phyloP scores from a whole-genome alignment of 2,888 invertebrate genomes.

The Tholera decimalis region DNA sequence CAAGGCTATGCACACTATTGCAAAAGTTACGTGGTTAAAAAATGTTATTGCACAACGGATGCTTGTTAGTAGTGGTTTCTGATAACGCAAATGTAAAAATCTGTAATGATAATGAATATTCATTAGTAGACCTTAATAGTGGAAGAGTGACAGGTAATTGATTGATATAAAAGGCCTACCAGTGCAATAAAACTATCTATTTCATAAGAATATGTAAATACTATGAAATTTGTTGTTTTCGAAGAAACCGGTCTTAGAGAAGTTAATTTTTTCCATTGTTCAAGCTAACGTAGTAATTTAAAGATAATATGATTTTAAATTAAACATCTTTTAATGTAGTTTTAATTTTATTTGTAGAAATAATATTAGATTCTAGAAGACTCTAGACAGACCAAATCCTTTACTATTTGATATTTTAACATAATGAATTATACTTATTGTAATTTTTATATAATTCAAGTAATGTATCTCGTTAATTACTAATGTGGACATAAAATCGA shows the following conservation, averaged over 20 bases:
- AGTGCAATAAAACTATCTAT: conserved; percentile 2
- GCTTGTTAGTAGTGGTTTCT: background rate
- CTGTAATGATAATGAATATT: conserved; percentile 25
- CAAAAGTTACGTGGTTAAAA: background rate
- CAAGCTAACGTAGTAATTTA: too few species aligned
- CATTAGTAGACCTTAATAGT: conserved; percentile 15
- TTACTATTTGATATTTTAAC: too few species aligned
- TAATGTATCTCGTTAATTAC: too few species aligned
- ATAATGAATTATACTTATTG: too few species aligned
- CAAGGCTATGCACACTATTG: background rate
- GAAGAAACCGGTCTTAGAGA: background rate
- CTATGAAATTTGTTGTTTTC: background rate
- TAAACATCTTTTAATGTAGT: too few species aligned
- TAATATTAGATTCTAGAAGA: too few species aligned
- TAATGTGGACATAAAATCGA: too few species aligned
- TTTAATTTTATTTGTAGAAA: too few species aligned
- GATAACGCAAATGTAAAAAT: conserved; percentile 7
- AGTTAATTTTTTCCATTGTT: background rate
- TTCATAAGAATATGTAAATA: conserved; percentile 25
- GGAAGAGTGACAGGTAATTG: background rate
- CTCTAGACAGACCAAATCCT: too few species aligned
- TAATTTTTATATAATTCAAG: too few species aligned
- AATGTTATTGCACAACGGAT: conserved; percentile 16
- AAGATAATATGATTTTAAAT: too few species aligned
- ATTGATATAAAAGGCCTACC: background rate